Base-by-base conservation (phyloP, 2,888 invertebrate species). In the Thereva nobilitata region DNA sequence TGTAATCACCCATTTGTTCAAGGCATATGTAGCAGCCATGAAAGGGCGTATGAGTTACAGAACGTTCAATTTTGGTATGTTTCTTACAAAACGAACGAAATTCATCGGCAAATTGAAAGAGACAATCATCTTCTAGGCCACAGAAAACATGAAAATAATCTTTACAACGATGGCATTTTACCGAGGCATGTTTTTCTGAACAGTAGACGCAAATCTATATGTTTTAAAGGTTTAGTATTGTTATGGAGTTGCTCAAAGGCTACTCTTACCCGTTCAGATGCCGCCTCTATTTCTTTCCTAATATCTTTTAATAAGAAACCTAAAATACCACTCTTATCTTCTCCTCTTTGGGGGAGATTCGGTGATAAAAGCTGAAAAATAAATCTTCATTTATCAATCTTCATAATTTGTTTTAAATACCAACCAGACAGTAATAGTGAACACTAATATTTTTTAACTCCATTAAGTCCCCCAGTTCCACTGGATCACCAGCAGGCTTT, bases 231-330 rank as follows among this genome's bases (percentile, higher is more conserved):
- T 23, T 23, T 23, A 23, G 1, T 23, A 23, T 23, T 23, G 23
- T 23, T 23, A 23, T 23, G 23, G 1, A 23, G 23, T 23, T 23
- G 2, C 23, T 2, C 23, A 23, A 23, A 23, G 23, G 23, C 23
- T 23, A 1, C 1, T 23, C 23, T 23, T 23, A 23, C 23, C 23
- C 23, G 23, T 23, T 2, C 23, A 23, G 23, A 23, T 23, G 23
- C 23, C 2, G 23, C 23, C 23, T 23, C 23, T 23, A 88, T 75
- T 79, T 93, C 93, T 42, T 83, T 84, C 4, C 84, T 75, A 47
- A 94, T 91, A 74, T 93, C 93, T 0, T 81, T 76, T 6, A 86
- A 77, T 23, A 90, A 75, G 75, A 94, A 94, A 0, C 93, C 93
- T 69, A 89, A 82, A 38, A 93, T 86, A 0, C 93, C 93, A 63